Percentiles rank a stretch among this genome's conserved stretches.
Conservation (phyloP, 2,113 vertebrate species). For the Labeo rohita region DNA sequence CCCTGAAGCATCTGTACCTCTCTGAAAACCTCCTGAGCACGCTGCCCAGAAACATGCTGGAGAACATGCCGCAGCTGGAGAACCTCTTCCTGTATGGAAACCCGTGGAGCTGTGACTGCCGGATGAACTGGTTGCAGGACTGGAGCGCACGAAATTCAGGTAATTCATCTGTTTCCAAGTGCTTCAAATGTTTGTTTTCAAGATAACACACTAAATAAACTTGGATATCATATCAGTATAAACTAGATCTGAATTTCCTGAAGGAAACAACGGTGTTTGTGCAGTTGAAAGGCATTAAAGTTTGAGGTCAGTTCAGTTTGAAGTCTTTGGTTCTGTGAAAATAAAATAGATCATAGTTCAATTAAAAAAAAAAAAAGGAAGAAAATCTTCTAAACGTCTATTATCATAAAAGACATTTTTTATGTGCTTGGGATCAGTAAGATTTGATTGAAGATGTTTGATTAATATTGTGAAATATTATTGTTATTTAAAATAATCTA, state of each 20-base stretch:
- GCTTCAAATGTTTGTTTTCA: neutral
- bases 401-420: no score
- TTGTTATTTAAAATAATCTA: no score
- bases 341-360: neutral
- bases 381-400: no score
- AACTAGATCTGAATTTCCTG: neutral
- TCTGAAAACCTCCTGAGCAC: conserved; percentile 85
- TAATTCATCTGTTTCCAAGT: conserved; percentile 57
- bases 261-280: neutral
- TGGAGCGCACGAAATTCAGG: conserved; percentile 83
- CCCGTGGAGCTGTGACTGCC: conserved; percentile 90
- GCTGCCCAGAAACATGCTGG: conserved; percentile 76
- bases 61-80: conserved; percentile 83
- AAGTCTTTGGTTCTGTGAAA: neutral
- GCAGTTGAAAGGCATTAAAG: neutral
- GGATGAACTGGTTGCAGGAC: conserved; percentile 78
- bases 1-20: conserved; percentile 87
- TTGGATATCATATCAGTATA: neutral
- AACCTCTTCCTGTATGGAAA: conserved; percentile 87
- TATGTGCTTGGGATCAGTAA: no score
- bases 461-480: no score
- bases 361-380: no score
- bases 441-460: no score
- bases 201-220: no score
- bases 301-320: neutral